Base-by-base conservation (phyloP, 1,140 invertebrate genomes). In the Drosophila pectinifera region DNA sequence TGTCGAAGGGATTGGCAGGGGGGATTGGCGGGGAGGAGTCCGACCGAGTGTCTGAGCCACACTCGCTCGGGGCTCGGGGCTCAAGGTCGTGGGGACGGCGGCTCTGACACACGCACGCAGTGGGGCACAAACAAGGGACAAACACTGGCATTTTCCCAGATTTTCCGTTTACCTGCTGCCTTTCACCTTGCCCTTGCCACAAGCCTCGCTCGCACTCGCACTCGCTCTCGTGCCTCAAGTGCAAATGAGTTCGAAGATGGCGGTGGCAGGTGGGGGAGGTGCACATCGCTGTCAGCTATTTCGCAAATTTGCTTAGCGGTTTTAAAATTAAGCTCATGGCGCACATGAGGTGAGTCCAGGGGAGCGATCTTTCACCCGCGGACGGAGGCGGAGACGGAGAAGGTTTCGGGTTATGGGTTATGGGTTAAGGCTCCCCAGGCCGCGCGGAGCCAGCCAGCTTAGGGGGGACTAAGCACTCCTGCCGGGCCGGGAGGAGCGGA, bases 301-400 rank as follows among this genome's bases (percentile, higher is more conserved):
- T 84, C 57, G 59, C 76, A 88, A 88, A 89, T 78, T 88, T 88
- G 78, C 84, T 83, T 83, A 88, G 79, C 75, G 83, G 76, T 88
- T 88, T 88, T 65, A 69, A 83, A 83, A 89, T 78, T 84, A 83
- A 88, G 67, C 83, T 69, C 59, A 38, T 77, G 59, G 72, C 46
- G 41, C 31, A 39, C 59, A 48, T 42, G 67, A 42, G 63, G 34
- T 45, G 16, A 16, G 16, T 39, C 46, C 20, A 26, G 31, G 45
- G 62, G 64, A 73, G 70, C 61, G 67, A 85, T 80, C 80, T 73
- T 63, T 77, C 63, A 62, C 80, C 67, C 54, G 58, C 48, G 34
- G 54, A 48, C 48, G 73, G 43, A 56, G 73, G 55, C 59, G 43
- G 46, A n/a, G n/a, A n/a, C n/a, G n/a, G n/a, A n/a, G n/a, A n/a